Percentiles rank a stretch among this genome's conserved stretches.
phyloP scores from a whole-genome alignment of 1,140 invertebrate species.

The Drosophila repleta region DNA sequence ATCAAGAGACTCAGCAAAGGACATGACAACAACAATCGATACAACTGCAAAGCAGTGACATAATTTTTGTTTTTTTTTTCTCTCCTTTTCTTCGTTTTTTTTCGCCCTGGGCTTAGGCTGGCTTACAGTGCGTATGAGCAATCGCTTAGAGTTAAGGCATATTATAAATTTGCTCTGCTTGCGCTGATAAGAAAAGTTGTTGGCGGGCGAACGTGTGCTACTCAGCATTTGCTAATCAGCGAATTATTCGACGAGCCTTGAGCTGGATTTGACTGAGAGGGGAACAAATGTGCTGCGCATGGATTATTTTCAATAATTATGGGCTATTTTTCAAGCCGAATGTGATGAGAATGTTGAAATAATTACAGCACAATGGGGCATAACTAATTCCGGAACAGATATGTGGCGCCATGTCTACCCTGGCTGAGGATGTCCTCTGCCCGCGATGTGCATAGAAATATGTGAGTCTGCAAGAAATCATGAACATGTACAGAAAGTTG shows the following conservation, averaged over 20 bases:
- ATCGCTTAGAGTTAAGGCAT: conserved; percentile 41
- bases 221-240: conserved; percentile 61
- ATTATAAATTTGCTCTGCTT: conserved; percentile 69
- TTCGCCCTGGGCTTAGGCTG: conserved; percentile 7
- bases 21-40: conserved; percentile 10
- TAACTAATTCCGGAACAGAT: conserved; percentile 6
- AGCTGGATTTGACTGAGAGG: conserved; percentile 22
- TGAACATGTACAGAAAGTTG: neutral
- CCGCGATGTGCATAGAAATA: too few relatives aligned
- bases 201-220: conserved; percentile 2
- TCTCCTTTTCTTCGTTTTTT: too few relatives aligned
- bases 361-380: conserved; percentile 46
- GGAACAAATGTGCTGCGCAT: conserved; percentile 71
- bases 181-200: conserved; percentile 32
- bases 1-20: conserved; percentile 23
- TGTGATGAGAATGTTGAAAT: conserved; percentile 65
- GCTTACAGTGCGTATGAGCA: conserved; percentile 51
- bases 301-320: conserved; percentile 72
- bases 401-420: conserved; percentile 12
- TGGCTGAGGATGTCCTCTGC: neutral
- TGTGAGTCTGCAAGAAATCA: conserved; percentile 4
- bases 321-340: conserved; percentile 34
- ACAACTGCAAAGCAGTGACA: conserved; percentile 55
- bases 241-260: conserved; percentile 61
- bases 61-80: conserved; percentile 48